Evolutionary conservation across 2,797 vertebrate species (phyloP), one percentile per base, ranked within the genome.

Genomic region (Coregonus sp.): DNA sequence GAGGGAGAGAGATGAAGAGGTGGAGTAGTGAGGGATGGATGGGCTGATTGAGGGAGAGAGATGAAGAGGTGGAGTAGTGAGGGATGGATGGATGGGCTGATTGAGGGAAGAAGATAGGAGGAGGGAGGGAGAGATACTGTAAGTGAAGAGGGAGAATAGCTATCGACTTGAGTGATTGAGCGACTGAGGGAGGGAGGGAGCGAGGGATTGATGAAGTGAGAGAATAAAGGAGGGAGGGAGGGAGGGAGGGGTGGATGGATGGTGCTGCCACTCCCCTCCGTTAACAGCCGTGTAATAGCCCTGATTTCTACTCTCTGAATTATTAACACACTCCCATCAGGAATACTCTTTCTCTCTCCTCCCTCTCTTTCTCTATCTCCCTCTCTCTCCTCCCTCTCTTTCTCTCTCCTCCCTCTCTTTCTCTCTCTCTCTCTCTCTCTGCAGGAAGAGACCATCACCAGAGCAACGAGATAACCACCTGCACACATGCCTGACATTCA

Each of bases 201-300:
- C 20, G 52, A 74, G 78, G 35, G 25, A 73, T 59, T 54, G 5
- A 74, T 11, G 9, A 70, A 35, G 59, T 16, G 35, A 75, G 75
- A 68, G 73, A 77, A 76, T 20, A 51, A 31, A 16, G 4, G 74
- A 25, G 37, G 29, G 29, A 73, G 74, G 65, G 75, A 77, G 77
- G 72, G 4, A 81, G 80, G 74, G 51, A 75, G 75, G 71, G 86
- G 82, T 16, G 37, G 80, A 79, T 69, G 67, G 66, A 16, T 50
- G 73, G 66, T 20, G 52, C 76, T 86, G 85, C 90, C 85, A 81
- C 59, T 80, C 84, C 84, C 85, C 84, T 88, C 89, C 68, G 84
- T 75, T 92, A 92, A 91, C 89, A 89, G 89, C 77, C 83, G 79
- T 86, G 91, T 92, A 92, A 92, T 88, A 84, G 89, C 87, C 78